Conservation (phyloP, 2,888 invertebrate genomes). For the Cheilosia grossa region DNA sequence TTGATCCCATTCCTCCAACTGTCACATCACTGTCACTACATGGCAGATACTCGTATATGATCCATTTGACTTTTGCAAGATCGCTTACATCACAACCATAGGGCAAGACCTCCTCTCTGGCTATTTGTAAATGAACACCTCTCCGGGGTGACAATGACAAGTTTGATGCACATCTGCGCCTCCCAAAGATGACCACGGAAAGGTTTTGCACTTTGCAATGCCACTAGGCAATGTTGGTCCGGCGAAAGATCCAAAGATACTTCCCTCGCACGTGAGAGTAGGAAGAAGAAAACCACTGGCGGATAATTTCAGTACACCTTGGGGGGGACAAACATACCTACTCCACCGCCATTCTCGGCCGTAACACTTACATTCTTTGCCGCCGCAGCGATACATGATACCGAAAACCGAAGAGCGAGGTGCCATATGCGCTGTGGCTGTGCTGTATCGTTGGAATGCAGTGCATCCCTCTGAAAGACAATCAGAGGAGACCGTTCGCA, state of each 20-base stretch:
- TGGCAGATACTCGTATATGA: too few species aligned
- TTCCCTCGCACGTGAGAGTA: constrained; percentile 25
- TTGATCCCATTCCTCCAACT: too few species aligned
- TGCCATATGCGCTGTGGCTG: constrained; percentile 32
- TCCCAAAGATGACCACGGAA: constrained; percentile 19
- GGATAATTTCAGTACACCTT: constrained; percentile 43
- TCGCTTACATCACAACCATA: too few species aligned
- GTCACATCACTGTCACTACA: too few species aligned
- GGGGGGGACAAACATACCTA: constrained; percentile 32
- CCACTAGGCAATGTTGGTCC: neutral
- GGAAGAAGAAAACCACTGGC: constrained; percentile 30
- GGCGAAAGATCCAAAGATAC: constrained; percentile 22
- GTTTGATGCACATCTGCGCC: constrained; percentile 8
- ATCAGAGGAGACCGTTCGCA: constrained; percentile 55
- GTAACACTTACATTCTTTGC: constrained; percentile 60
- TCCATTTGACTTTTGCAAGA: too few species aligned
- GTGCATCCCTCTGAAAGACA: constrained; percentile 34
- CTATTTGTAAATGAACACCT: constrained; percentile 35
- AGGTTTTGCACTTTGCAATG: constrained; percentile 12
- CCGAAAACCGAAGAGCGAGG: constrained; percentile 40
- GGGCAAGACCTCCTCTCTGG: too few species aligned
- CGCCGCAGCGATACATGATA: constrained; percentile 59
- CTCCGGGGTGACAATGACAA: constrained; percentile 26
- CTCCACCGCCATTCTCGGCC: constrained; percentile 4
- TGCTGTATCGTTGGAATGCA: neutral